A percentile compares a stretch with the other conserved stretches of the same genome.
phyloP scores from a whole-genome alignment of 2,113 vertebrate species.

The Muntiacus muntjak region DNA sequence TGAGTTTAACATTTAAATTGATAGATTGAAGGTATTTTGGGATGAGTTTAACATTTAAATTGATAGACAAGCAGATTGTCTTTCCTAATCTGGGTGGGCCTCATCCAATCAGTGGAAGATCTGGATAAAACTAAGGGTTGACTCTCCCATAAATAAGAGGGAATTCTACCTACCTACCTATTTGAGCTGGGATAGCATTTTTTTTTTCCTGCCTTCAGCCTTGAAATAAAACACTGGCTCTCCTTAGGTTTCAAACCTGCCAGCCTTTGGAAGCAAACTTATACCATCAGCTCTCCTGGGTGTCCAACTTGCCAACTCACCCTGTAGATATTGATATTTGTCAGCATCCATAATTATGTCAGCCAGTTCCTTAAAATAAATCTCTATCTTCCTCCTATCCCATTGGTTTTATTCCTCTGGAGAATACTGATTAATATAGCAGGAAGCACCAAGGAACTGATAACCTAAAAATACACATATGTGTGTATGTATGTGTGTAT shows the following conservation, averaged over 20 bases:
- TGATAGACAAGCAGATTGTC: neutral
- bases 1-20: neutral
- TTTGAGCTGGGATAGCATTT: neutral
- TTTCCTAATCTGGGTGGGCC: neutral
- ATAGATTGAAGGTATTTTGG: neutral
- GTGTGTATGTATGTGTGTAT: neutral
- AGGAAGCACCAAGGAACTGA: neutral
- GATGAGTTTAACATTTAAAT: neutral
- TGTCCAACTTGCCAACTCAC: neutral
- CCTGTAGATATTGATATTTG: neutral
- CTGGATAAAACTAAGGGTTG: neutral
- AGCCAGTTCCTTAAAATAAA: neutral
- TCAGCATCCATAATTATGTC: neutral
- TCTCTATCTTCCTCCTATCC: neutral
- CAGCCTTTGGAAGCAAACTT: neutral
- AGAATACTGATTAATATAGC: neutral
- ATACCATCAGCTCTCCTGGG: neutral
- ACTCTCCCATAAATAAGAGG: neutral
- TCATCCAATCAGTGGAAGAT: neutral
- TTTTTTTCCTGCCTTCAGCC: neutral
- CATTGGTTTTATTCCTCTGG: neutral
- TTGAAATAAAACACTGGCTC: neutral
- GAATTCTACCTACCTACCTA: neutral
- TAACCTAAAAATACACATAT: neutral
- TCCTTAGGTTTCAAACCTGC: neutral